These are phyloP conservation scores for Agonopterix subpropinquella DNA, from an alignment of 2,888 invertebrate species.

Conservation along the genomic window DNA sequence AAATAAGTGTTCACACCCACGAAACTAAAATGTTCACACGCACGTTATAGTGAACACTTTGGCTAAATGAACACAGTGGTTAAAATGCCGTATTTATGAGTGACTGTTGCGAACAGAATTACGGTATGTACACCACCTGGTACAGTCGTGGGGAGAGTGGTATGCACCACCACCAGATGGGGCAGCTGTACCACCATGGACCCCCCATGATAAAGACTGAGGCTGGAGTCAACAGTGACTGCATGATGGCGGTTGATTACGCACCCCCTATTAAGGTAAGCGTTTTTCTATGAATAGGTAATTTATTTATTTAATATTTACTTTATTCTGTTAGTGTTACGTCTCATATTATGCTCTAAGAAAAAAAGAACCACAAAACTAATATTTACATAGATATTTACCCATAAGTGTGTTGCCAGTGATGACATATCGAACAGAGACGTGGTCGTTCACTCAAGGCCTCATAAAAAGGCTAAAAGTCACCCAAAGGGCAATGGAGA, in stretches of 20 bases:
- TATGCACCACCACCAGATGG: constrained; percentile 73
- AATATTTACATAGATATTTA: too few species aligned
- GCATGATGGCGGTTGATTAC: constrained; percentile 80
- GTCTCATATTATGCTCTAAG: too few species aligned
- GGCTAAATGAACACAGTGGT: constrained; percentile 22
- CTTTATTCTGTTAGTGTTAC: too few species aligned
- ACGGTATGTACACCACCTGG: constrained; percentile 74
- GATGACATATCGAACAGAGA: too few species aligned
- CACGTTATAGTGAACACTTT: constrained; percentile 2
- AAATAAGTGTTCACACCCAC: not conserved
- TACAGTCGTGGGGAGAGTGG: constrained; percentile 70
- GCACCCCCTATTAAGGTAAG: constrained; percentile 79
- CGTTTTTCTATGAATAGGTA: constrained; percentile 11
- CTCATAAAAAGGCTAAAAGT: too few species aligned
- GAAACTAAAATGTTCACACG: not conserved
- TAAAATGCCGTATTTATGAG: constrained; percentile 61
- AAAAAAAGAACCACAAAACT: too few species aligned
- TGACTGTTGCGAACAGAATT: constrained; percentile 56
- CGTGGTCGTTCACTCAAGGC: too few species aligned
- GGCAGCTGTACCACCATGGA: constrained; percentile 72
- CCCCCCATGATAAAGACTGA: constrained; percentile 78
- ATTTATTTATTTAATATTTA: too few species aligned
- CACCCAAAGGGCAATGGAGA: too few species aligned
- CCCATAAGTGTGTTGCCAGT: too few species aligned
- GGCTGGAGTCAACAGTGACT: constrained; percentile 77